Conservation (phyloP, 1,140 invertebrate species). For the Tetranychus cinnabarinus region DNA sequence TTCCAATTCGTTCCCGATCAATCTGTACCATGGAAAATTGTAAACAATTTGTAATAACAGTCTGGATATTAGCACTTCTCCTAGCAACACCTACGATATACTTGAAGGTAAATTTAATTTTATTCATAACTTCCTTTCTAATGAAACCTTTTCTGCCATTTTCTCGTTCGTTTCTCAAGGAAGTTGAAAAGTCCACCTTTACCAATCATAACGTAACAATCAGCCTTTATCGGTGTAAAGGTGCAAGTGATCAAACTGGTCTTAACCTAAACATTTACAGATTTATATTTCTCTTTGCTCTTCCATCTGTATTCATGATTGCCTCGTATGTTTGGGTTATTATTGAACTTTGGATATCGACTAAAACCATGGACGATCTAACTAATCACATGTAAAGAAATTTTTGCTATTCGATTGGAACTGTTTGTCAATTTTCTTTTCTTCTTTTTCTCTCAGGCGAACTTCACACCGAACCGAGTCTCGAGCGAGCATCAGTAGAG, state of each 20-base stretch:
- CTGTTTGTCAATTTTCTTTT: background rate
- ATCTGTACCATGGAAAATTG: slow-evolving; percentile 15
- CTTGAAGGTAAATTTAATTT: slow-evolving; percentile 18
- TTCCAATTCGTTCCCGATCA: slow-evolving; percentile 14
- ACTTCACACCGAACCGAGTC: background rate
- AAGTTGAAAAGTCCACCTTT: slow-evolving; percentile 12
- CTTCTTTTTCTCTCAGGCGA: background rate
- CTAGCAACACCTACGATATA: slow-evolving; percentile 20
- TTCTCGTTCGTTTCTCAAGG: background rate
- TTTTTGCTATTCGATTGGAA: background rate
- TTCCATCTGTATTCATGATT: slow-evolving; percentile 27
- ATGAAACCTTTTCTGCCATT: background rate
- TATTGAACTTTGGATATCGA: slow-evolving; percentile 29
- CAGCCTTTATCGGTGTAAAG: slow-evolving; percentile 21
- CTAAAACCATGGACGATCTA: slow-evolving; percentile 22
- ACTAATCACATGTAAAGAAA: slow-evolving; percentile 14
- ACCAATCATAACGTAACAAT: slow-evolving; percentile 21
- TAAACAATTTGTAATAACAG: slow-evolving; percentile 9
- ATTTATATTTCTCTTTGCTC: slow-evolving; percentile 24
- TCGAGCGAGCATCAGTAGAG: slow-evolving; percentile 5
- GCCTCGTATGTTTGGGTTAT: slow-evolving; percentile 31
- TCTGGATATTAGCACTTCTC: slow-evolving; percentile 17
- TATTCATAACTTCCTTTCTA: background rate
- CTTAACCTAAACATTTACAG: slow-evolving; percentile 25
- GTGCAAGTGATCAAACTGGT: slow-evolving; percentile 14